These are phyloP conservation scores for Diacarnus erythraeanus DNA, from an alignment of 37 sponge, comb jelly and placozoan species.

Conservation along the genomic window DNA sequence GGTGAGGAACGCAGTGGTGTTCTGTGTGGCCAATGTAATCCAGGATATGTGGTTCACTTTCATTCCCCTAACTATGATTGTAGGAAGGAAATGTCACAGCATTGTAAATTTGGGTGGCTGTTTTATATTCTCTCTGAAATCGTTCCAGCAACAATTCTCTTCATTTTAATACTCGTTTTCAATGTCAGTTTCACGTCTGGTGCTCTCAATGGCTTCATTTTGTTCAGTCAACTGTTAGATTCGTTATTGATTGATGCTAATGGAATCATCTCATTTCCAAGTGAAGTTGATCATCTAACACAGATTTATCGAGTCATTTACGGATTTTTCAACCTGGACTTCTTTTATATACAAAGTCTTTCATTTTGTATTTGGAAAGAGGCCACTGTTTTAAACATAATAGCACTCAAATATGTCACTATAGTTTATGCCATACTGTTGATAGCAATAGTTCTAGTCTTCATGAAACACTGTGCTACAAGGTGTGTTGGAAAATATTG, in stretches of 20 bases:
- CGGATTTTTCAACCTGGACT: too few relatives aligned
- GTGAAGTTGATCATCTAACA: too few relatives aligned
- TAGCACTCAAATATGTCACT: neutral
- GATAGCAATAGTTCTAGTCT: neutral
- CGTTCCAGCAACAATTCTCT: conserved; percentile 44
- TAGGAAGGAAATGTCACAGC: neutral
- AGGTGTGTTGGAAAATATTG: neutral
- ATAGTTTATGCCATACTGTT: neutral
- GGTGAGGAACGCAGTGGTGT: conserved; percentile 11
- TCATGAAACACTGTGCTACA: conserved; percentile 21
- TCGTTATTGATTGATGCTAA: conserved; percentile 12
- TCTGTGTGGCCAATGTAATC: conserved; percentile 19
- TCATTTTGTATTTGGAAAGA: neutral
- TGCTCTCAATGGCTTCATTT: conserved; percentile 28
- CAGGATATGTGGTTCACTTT: conserved; percentile 7
- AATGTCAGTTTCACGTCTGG: conserved; percentile 49
- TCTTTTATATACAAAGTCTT: neutral
- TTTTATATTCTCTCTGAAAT: conserved; percentile 49
- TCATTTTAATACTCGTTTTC: conserved; percentile 9
- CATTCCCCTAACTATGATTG: conserved; percentile 28
- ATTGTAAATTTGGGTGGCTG: conserved; percentile 25
- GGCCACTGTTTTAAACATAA: neutral
- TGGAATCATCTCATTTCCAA: neutral
- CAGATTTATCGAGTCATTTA: neutral
- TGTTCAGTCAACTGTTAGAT: conserved; percentile 36